A percentile compares a stretch with the other conserved stretches of the same genome.
These are phyloP conservation scores for Micromys minutus DNA, from an alignment of 2,113 vertebrate species.

Conservation along the genomic window DNA sequence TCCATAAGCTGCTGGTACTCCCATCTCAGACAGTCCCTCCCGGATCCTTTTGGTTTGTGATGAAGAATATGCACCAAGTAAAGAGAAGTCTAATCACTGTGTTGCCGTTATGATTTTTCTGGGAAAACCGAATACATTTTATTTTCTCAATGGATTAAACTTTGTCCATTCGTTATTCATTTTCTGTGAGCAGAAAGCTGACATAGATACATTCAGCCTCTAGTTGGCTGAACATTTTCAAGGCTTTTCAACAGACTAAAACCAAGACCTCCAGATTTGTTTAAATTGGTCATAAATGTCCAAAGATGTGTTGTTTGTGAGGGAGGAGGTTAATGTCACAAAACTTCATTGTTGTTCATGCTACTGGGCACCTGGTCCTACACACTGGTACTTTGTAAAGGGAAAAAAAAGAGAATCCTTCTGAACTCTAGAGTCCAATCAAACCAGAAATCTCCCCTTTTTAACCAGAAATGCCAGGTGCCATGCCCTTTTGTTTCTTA, in stretches of 20 bases:
- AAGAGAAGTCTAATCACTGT: neutral
- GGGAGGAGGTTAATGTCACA: neutral
- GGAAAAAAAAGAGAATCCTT: neutral
- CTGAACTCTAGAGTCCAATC: conserved; percentile 1
- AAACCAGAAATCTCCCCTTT: neutral
- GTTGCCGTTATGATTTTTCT: conserved; percentile 40
- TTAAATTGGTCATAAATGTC: conserved; percentile 59
- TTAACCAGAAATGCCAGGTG: neutral
- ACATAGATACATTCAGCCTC: conserved; percentile 43
- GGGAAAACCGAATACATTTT: conserved; percentile 41
- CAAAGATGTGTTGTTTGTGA: neutral
- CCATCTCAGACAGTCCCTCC: neutral
- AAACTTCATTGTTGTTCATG: neutral
- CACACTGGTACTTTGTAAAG: neutral
- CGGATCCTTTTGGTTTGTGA: conserved; percentile 34
- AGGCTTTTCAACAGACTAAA: conserved; percentile 45
- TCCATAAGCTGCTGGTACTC: conserved; percentile 37
- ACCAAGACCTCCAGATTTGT: conserved; percentile 15
- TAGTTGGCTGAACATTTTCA: conserved; percentile 9
- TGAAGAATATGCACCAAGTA: conserved; percentile 39
- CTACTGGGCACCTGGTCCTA: neutral
- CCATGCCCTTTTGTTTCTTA: neutral
- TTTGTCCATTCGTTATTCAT: conserved; percentile 47
- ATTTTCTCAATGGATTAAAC: conserved; percentile 40
- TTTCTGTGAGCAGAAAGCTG: conserved; percentile 42